Percentiles rank a stretch among this genome's conserved stretches.
Evolutionary conservation across 2,888 invertebrate species (phyloP).

Genomic region (Galeruca laticollis): DNA sequence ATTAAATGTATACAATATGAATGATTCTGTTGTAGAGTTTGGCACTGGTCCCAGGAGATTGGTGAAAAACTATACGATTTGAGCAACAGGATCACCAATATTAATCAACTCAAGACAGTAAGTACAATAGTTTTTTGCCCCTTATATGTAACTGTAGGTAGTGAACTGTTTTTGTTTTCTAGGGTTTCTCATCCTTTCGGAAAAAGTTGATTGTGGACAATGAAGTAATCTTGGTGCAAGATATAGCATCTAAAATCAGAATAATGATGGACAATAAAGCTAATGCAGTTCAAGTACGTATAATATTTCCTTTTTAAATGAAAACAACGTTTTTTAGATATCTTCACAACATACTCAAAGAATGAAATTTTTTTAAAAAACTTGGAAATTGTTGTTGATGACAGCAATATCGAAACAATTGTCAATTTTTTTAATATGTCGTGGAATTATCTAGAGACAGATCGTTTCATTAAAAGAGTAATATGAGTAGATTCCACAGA

Average conservation of each 20-base stretch:
- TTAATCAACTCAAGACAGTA: conserved; percentile 81
- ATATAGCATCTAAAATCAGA: conserved; percentile 84
- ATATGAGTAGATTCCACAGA: no score
- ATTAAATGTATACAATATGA: neutral
- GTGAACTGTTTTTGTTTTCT: conserved; percentile 29
- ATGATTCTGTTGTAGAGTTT: conserved; percentile 70
- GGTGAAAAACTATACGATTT: conserved; percentile 81
- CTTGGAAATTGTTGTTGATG: no score
- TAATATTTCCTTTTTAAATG: conserved; percentile 67
- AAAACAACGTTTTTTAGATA: no score
- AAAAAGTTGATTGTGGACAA: conserved; percentile 50
- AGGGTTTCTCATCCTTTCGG: conserved; percentile 55
- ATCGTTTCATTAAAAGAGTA: no score
- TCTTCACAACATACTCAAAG: no score
- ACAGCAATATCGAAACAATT: no score
- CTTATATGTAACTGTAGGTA: no score
- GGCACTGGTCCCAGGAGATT: conserved; percentile 82
- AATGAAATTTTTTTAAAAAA: no score
- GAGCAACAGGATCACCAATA: conserved; percentile 81
- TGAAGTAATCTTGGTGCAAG: conserved; percentile 80
- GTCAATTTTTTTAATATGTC: no score
- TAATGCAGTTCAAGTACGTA: conserved; percentile 82
- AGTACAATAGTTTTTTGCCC: no score
- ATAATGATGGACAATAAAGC: conserved; percentile 88
- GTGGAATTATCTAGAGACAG: no score